Base-by-base conservation (phyloP, 2,113 vertebrate species). In the Polypterus bichir region DNA sequence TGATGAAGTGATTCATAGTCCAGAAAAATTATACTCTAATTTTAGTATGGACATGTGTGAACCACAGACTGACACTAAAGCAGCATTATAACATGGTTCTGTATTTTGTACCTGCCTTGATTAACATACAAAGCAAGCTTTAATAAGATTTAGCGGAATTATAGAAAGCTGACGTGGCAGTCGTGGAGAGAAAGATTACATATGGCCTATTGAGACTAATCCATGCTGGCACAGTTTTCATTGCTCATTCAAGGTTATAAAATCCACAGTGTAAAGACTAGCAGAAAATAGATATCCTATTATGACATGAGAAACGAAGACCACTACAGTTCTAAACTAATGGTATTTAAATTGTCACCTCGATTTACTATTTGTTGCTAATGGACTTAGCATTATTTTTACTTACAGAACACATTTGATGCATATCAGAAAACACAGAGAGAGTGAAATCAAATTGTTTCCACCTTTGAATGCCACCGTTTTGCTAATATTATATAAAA, bases 121-220 rank as follows among this genome's bases (percentile, higher is more conserved):
- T 46, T 58, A 57, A 62, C 70, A 69, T 62, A 62, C 53, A 56
- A 27, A 55, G 3, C 3, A 51, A 69, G 45, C 66, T 75, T 78
- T 81, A 84, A 87, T 70, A 73, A 71, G 87, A 85, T 88, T 81
- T 64, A 66, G 48, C 67, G 76, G 79, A 78, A 82, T 84, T 84
- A 79, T 46, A 77, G 68, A 66, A 58, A 63, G 77, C 81, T 84
- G 83, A 87, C 77, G 70, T 75, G 70, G 78, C 81, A 81, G 65
- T 69, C 69, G 64, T 62, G 69, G 64, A 76, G 27, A 27, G 68
- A 71, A 62, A 70, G 76, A 80, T 80, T 84, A 79, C 76, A 80
- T 74, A 57, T 71, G 73, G 61, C 63, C 70, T 73, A 57, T 54
- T 79, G 74, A 81, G 62, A 74, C 67, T 85, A 84, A 88, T 86